phyloP scores from a whole-genome alignment of 1,140 invertebrate genomes.

The Tetramorium simillimum region DNA sequence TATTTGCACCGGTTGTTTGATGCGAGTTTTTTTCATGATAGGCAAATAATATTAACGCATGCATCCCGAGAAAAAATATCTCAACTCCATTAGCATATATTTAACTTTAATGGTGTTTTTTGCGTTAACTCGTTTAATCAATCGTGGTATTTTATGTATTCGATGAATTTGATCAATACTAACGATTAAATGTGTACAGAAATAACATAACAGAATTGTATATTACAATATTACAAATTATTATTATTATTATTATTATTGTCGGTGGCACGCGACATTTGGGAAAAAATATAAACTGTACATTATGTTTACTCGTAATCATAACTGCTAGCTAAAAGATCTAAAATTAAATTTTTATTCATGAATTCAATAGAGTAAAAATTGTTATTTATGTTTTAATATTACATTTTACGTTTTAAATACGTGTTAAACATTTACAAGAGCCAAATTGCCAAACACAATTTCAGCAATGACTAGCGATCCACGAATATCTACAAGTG shows the following conservation, averaged over 20 bases:
- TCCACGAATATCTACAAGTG: neutral
- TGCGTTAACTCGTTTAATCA: neutral
- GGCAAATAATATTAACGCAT: neutral
- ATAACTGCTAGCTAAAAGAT: neutral
- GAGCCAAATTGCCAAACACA: conserved; percentile 3
- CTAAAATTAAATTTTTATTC: neutral
- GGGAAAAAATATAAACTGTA: neutral
- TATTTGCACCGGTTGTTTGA: neutral
- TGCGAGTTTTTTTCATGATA: neutral
- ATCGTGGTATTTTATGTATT: neutral
- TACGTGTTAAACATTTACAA: neutral
- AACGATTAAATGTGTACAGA: neutral
- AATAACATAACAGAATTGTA: neutral
- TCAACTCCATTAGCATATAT: conserved; percentile 4
- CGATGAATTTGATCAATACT: neutral
- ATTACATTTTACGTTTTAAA: neutral
- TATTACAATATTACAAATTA: neutral
- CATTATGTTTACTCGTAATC: neutral
- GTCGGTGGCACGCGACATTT: neutral
- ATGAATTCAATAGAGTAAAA: neutral
- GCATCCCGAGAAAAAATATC: neutral
- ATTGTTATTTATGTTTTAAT: neutral
- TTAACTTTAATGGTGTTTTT: conserved; percentile 14
- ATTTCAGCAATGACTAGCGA: neutral
- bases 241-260: too few relatives aligned